Conservation (phyloP, 2,797 vertebrate genomes). For the Acridotheres tristis region DNA sequence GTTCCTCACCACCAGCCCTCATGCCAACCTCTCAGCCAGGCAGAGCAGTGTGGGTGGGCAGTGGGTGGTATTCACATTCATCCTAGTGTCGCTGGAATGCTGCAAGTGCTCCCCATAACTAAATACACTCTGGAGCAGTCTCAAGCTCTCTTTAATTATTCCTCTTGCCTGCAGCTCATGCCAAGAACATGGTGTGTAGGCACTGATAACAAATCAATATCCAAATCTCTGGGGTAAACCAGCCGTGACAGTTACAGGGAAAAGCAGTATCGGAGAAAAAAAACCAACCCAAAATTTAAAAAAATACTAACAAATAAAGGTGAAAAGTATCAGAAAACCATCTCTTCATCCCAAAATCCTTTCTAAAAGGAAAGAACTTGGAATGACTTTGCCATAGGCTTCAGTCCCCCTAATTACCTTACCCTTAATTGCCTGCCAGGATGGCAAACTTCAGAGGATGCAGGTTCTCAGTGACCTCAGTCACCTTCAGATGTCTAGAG, state of each 20-base stretch:
- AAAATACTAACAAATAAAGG: neutral
- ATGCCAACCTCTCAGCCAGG: neutral
- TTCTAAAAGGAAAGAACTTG: neutral
- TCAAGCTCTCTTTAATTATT: neutral
- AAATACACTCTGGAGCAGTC: neutral
- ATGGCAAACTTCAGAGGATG: neutral
- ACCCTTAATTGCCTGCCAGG: neutral
- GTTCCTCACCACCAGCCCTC: neutral
- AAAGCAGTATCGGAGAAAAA: neutral
- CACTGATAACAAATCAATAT: neutral
- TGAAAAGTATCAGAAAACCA: neutral
- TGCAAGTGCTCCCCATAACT: neutral
- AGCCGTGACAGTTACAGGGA: neutral
- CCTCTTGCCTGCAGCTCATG: neutral
- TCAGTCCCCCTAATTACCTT: neutral
- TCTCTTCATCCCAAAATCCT: neutral
- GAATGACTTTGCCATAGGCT: neutral
- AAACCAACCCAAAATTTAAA: neutral
- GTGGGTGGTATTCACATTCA: neutral
- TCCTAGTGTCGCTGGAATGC: neutral
- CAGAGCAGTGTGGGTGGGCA: neutral
- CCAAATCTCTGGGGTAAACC: neutral
- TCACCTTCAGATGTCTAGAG: neutral
- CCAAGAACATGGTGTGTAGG: neutral
- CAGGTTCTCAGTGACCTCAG: fast-evolving